Evolutionary conservation across 2,797 vertebrate species (phyloP).

Genomic region (Siniperca obscura): DNA sequence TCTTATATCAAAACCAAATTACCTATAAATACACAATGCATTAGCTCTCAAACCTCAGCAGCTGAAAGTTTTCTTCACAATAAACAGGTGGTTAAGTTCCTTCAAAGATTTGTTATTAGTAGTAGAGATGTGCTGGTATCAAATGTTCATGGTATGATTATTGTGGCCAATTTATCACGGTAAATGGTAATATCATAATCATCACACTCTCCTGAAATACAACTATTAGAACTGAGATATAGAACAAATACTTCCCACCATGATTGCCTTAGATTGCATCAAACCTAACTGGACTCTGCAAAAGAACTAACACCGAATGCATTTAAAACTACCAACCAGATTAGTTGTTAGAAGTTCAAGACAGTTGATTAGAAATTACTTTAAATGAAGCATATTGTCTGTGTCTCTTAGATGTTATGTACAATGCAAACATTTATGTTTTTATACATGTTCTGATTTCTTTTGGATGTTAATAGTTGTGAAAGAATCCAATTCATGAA

Average conservation of each 20-base stretch:
- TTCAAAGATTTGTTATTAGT: not conserved
- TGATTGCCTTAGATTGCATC: not conserved
- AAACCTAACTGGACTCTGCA: not conserved
- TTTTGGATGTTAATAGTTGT: not conserved
- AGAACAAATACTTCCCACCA: not conserved
- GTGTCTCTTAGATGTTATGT: not conserved
- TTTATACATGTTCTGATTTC: not conserved
- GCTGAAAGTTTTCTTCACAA: constrained; percentile 1
- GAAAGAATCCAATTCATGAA: not conserved
- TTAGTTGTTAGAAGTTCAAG: not conserved
- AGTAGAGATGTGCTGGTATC: not conserved
- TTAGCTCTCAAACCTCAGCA: not conserved
- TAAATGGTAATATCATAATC: not conserved
- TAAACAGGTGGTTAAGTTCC: not conserved
- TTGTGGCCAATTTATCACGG: not conserved
- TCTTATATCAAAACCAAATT: not conserved
- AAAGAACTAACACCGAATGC: not conserved
- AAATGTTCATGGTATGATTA: not conserved
- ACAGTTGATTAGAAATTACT: not conserved
- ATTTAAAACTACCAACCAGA: not conserved
- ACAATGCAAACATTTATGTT: not conserved
- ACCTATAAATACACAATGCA: not conserved
- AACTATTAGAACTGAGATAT: not conserved
- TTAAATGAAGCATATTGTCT: not conserved
- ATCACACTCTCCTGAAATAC: not conserved